Evolutionary conservation across 2,113 vertebrate species (phyloP).

Genomic region (Gobiocypris rarus): DNA sequence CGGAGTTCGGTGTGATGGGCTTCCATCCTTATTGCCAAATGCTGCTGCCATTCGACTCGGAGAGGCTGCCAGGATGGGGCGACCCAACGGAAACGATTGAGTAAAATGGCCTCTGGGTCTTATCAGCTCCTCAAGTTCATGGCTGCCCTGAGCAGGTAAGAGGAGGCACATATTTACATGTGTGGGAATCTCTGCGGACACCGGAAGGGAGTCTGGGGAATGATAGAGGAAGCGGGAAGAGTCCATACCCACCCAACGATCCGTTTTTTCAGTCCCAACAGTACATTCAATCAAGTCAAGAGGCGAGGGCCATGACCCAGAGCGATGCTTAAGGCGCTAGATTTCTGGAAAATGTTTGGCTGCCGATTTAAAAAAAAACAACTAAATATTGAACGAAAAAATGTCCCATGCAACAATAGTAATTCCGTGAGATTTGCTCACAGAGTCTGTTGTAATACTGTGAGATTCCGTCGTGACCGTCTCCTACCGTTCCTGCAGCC

Average conservation of each 20-base stretch:
- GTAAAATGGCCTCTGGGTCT: constrained; percentile 22
- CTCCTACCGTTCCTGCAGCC: background rate
- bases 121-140: constrained; percentile 43
- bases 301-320: constrained; percentile 29
- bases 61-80: background rate
- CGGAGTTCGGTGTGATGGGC: constrained; percentile 51
- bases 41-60: constrained; percentile 26
- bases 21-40: constrained; percentile 58
- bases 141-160: constrained; percentile 71
- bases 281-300: constrained; percentile 52
- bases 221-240: constrained; percentile 21
- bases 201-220: constrained; percentile 18
- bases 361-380: constrained; percentile 8
- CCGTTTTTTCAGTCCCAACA: constrained; percentile 1
- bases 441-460: constrained; percentile 58
- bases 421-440: constrained; percentile 51
- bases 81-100: background rate
- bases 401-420: constrained; percentile 72
- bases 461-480: background rate
- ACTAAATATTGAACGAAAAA: background rate
- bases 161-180: constrained; percentile 78
- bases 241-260: constrained; percentile 7
- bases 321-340: constrained; percentile 52
- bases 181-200: constrained; percentile 8
- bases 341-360: constrained; percentile 21